phyloP scores from a whole-genome alignment of 2,113 vertebrate species.

The Astur gentilis region DNA sequence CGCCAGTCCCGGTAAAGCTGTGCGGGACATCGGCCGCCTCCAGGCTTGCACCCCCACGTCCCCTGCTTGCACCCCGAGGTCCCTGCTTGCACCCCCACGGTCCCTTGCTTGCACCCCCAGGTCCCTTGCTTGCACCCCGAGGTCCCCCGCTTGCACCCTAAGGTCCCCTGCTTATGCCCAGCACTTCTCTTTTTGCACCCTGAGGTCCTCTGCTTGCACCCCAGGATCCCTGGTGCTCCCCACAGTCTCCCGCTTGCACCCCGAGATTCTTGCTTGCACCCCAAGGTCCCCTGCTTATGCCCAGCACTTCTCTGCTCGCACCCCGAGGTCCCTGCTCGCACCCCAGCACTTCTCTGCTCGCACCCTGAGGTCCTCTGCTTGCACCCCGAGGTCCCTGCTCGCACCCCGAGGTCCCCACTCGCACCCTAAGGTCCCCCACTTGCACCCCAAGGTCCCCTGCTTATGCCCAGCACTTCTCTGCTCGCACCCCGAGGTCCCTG shows the following conservation, averaged over 20 bases:
- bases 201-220: too few relatives aligned
- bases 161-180: background rate
- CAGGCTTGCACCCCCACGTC: background rate
- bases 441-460: background rate
- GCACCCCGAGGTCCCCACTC: background rate
- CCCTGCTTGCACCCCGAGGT: background rate
- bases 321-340: too few relatives aligned
- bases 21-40: background rate
- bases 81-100: too few relatives aligned
- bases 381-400: background rate
- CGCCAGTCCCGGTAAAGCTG: background rate
- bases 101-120: background rate
- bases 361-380: too few relatives aligned
- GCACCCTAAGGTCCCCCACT: background rate
- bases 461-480: too few relatives aligned
- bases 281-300: too few relatives aligned
- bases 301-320: background rate
- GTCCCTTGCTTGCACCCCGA: too few relatives aligned
- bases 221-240: background rate
- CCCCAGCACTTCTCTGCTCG: too few relatives aligned
- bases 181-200: background rate
- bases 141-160: background rate
- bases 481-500: background rate
- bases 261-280: accelerated
- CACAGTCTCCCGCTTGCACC: background rate